Conservation (phyloP, 2,113 vertebrate species). For the Paradisaea rubra region DNA sequence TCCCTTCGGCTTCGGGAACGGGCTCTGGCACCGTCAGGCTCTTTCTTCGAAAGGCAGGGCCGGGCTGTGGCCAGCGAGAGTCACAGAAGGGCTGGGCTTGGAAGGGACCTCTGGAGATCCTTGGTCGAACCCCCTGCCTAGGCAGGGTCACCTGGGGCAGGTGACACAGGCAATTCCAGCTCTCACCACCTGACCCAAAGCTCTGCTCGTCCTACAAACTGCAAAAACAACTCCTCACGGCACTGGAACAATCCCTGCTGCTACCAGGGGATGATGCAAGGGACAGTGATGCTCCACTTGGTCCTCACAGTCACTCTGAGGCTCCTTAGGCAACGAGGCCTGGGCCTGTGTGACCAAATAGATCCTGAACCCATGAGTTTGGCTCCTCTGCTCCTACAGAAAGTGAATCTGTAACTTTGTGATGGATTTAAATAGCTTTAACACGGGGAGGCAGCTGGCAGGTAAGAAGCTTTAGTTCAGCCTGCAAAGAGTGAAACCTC, state of each 20-base stretch:
- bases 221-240: neutral
- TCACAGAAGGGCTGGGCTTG: neutral
- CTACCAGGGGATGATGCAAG: neutral
- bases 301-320: neutral
- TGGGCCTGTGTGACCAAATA: rapidly evolving
- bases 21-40: neutral
- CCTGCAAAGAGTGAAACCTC: neutral
- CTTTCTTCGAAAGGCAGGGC: neutral
- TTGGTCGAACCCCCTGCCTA: neutral
- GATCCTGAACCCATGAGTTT: rapidly evolving
- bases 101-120: neutral
- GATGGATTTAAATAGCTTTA: neutral
- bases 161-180: neutral
- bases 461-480: constrained; percentile 10
- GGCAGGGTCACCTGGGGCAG: neutral
- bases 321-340: neutral
- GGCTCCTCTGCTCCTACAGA: neutral
- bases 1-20: rapidly evolving
- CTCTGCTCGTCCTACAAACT: neutral
- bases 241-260: neutral
- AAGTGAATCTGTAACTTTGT: neutral
- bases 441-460: neutral
- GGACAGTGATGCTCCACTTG: neutral
- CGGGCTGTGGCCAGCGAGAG: rapidly evolving
- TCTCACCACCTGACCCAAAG: neutral